phyloP scores from a whole-genome alignment of 2,888 invertebrate species.

The Dryobotodes eremita region DNA sequence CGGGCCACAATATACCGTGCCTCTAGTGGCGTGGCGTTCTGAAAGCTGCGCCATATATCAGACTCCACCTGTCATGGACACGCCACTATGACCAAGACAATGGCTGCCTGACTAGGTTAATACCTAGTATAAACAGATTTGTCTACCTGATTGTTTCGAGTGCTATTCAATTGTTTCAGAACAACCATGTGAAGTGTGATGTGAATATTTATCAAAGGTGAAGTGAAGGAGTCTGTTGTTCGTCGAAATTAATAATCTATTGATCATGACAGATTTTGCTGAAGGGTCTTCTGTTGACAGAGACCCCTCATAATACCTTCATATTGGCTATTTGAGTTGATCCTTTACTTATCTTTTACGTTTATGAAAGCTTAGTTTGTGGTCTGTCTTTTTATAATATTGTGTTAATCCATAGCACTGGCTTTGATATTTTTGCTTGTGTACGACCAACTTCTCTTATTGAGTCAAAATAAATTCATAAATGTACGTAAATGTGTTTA shows the following conservation, averaged over 20 bases:
- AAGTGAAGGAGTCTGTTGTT: not conserved
- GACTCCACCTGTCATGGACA: conserved; percentile 46
- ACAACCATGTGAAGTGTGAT: conserved; percentile 20
- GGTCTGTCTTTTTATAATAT: not conserved
- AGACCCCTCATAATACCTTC: conserved; percentile 18
- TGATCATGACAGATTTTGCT: conserved; percentile 21
- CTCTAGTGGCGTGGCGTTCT: conserved; percentile 38
- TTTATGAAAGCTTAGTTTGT: not conserved
- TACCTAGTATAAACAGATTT: conserved; percentile 51
- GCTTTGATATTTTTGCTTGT: not conserved
- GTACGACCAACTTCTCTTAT: not conserved
- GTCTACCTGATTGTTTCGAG: conserved; percentile 39
- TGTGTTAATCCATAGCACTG: not conserved
- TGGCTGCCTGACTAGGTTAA: conserved; percentile 39
- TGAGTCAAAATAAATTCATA: not conserved
- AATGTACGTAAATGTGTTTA: not conserved
- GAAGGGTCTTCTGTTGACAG: conserved; percentile 12
- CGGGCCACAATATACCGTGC: conserved; percentile 28
- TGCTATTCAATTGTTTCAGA: conserved; percentile 35
- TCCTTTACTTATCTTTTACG: not conserved
- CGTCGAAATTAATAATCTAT: conserved; percentile 12
- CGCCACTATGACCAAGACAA: conserved; percentile 51
- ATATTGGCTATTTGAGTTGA: conserved; percentile 25
- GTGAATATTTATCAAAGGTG: conserved; percentile 23
- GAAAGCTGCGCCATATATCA: conserved; percentile 45